These are phyloP conservation scores for Dichetophora obliterata DNA, from an alignment of 2,888 invertebrate species.

Conservation along the genomic window DNA sequence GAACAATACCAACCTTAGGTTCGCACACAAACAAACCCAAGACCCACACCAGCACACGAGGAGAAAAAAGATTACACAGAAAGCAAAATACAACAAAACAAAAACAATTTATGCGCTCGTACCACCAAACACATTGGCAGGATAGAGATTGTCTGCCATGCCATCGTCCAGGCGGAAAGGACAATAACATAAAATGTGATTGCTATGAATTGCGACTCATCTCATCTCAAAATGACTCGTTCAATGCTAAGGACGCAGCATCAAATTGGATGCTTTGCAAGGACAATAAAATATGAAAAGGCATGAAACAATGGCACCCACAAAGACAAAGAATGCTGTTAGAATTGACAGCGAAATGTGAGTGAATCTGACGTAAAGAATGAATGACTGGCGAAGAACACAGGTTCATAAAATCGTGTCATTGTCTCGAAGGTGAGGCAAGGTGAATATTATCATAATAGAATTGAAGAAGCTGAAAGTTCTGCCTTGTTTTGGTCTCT, in stretches of 20 bases:
- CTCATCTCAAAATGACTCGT: constrained; percentile 8
- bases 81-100: no score
- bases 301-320: background rate
- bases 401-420: background rate
- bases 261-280: background rate
- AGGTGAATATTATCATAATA: no score
- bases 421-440: background rate
- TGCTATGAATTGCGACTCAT: constrained; percentile 1
- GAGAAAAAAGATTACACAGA: no score
- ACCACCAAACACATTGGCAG: constrained; percentile 3
- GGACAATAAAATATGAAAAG: background rate
- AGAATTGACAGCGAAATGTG: background rate
- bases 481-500: no score
- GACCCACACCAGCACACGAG: no score
- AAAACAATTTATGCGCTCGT: no score
- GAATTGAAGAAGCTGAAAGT: no score
- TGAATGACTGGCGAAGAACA: background rate
- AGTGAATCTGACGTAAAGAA: constrained; percentile 2
- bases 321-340: constrained; percentile 4
- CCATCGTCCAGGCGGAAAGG: constrained; percentile 9
- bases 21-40: no score
- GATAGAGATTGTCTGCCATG: background rate
- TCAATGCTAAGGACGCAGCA: background rate
- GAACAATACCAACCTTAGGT: no score
- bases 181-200: constrained; percentile 12